Percentiles rank a stretch among this genome's conserved stretches.
These are phyloP conservation scores for Etheostoma cragini DNA, from an alignment of 2,113 vertebrate species.

Conservation along the genomic window DNA sequence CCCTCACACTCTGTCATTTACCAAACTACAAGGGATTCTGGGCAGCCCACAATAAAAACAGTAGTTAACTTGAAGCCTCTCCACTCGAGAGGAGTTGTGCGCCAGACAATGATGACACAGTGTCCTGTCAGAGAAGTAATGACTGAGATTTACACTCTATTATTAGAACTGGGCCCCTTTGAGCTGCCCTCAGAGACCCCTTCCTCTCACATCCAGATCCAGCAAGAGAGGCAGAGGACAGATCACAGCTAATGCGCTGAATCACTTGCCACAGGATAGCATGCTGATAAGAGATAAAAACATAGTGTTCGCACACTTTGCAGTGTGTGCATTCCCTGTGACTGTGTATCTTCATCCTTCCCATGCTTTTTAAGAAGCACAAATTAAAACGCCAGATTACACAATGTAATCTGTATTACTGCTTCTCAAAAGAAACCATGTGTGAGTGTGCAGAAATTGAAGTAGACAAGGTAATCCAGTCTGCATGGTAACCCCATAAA, in stretches of 20 bases:
- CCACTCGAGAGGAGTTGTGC: conserved; percentile 63
- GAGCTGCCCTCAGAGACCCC: conserved; percentile 74
- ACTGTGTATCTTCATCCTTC: conserved; percentile 2
- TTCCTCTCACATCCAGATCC: conserved; percentile 58
- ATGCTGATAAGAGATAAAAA: conserved; percentile 63
- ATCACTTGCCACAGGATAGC: conserved; percentile 55
- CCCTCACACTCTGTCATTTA: conserved; percentile 57
- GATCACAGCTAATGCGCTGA: conserved; percentile 73
- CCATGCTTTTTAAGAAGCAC: conserved; percentile 17
- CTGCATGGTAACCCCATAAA: conserved; percentile 25
- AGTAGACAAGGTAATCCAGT: conserved; percentile 13
- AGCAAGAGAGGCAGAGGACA: conserved; percentile 49
- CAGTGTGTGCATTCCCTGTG: neutral
- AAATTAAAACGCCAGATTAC: conserved; percentile 19
- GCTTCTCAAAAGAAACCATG: neutral
- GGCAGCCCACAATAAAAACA: conserved; percentile 65
- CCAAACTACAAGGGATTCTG: conserved; percentile 58
- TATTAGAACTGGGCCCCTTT: conserved; percentile 80
- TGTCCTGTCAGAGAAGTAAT: conserved; percentile 81
- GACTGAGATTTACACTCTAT: conserved; percentile 82
- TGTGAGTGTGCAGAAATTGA: conserved; percentile 8
- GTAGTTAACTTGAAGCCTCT: conserved; percentile 72
- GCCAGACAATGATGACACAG: conserved; percentile 81
- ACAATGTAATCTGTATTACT: neutral
- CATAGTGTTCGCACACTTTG: conserved; percentile 41